phyloP scores from a whole-genome alignment of 2,797 vertebrate genomes.

The Malacoctenus gilli region DNA sequence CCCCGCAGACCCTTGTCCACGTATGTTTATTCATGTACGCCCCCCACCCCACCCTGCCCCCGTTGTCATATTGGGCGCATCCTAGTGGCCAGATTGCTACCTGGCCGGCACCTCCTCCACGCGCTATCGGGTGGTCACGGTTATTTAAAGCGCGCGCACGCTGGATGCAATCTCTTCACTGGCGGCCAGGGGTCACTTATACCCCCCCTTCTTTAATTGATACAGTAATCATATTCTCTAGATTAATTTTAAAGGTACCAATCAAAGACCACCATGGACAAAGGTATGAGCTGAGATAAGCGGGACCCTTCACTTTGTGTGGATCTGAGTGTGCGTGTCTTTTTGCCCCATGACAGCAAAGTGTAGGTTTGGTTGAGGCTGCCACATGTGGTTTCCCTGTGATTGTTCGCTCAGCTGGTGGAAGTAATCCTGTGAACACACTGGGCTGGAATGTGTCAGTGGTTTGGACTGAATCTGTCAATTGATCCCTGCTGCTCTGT shows the following conservation, averaged over 20 bases:
- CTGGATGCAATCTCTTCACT: background rate
- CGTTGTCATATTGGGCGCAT: conserved; percentile 20
- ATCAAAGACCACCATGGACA: conserved; percentile 64
- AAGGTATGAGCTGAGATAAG: conserved; percentile 66
- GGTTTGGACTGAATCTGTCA: conserved; percentile 17
- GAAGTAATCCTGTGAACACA: conserved; percentile 48
- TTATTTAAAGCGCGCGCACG: conserved; percentile 63
- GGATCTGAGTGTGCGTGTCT: background rate
- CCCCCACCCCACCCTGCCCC: background rate
- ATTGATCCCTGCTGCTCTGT: conserved; percentile 1
- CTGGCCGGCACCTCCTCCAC: conserved; percentile 42
- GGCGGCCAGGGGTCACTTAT: background rate
- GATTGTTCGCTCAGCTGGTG: conserved; percentile 36
- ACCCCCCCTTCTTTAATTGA: background rate
- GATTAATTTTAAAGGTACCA: conserved; percentile 5
- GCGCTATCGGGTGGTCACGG: background rate
- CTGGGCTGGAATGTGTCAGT: conserved; percentile 41
- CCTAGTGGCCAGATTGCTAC: conserved; percentile 59
- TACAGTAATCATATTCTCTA: background rate
- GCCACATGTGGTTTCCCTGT: conserved; percentile 39
- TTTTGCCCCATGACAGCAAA: background rate
- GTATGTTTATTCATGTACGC: conserved; percentile 29
- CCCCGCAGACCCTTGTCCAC: conserved; percentile 4
- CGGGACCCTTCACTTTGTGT: too few relatives aligned
- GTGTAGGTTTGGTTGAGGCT: conserved; percentile 16